A percentile compares a stretch with the other conserved stretches of the same genome.
Evolutionary conservation across 1,140 invertebrate species (phyloP).

Genomic region (Zaprionus inermis): DNA sequence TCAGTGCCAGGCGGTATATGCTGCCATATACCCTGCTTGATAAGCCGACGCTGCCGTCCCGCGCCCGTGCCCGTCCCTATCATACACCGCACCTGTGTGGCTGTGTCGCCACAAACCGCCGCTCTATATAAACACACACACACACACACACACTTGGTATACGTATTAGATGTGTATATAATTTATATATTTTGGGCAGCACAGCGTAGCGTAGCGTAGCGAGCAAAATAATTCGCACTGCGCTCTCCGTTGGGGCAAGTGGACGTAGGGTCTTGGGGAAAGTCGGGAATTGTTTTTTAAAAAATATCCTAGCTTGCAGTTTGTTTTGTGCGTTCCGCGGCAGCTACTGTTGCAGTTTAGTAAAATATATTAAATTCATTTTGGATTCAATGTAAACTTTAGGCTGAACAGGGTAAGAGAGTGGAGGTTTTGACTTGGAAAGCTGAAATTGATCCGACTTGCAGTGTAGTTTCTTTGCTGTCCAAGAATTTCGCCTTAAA

Average conservation of each 20-base stretch:
- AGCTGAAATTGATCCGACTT: too few relatives aligned
- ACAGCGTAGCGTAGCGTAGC: not conserved
- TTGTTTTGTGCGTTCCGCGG: not conserved
- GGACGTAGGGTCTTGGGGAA: not conserved
- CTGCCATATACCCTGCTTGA: slow-evolving; percentile 4
- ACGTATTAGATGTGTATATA: slow-evolving; percentile 6
- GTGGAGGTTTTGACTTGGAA: too few relatives aligned
- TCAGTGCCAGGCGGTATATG: slow-evolving; percentile 31
- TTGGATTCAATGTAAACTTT: too few relatives aligned
- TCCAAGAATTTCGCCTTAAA: too few relatives aligned
- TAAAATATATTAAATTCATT: too few relatives aligned
- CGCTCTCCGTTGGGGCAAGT: not conserved
- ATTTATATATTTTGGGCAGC: not conserved
- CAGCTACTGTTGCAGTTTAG: too few relatives aligned
- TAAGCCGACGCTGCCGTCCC: not conserved
- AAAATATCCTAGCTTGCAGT: not conserved
- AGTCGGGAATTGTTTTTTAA: not conserved
- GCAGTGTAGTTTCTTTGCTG: too few relatives aligned
- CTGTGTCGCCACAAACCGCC: slow-evolving; percentile 1
- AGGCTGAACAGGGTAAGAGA: too few relatives aligned
- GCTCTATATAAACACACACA: not conserved
- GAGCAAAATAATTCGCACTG: not conserved
- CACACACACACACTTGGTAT: not conserved
- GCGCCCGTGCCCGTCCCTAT: not conserved
- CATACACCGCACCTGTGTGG: not conserved